Evolutionary conservation across 2,113 vertebrate species (phyloP), one percentile per base, ranked within the genome.

Genomic region (Carollia perspicillata): DNA sequence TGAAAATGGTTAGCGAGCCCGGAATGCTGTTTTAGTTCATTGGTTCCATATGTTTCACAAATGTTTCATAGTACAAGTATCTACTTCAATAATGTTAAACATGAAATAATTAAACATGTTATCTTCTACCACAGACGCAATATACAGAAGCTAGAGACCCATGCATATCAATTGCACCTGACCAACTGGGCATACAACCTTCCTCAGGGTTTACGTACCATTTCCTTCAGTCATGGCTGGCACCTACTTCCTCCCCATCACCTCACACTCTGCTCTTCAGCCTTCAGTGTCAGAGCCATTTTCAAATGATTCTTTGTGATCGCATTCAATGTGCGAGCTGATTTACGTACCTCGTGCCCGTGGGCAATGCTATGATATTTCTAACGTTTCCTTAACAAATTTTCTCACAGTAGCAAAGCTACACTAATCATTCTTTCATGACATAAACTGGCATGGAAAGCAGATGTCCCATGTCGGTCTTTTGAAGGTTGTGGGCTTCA

Each of bases 291-390:
- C 30, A 74, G 40, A 78, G 35, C 58, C 16, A 17, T 81, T 94
- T 92, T 75, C 80, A 72, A 94, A 79, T 63, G 44, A 84, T 51
- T 75, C 74, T 86, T 69, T 89, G 74, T 84, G 40, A 63, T 93
- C 2, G 4, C 23, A 79, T 42, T 93, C 42, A 63, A 58, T 81
- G 78, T 95, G 28, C 35, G 92, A 55, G n/a, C 47, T 89, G 49
- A 75, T 84, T 94, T 84, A 84, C 40, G 26, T 66, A 79, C 14
- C 30, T 7, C 40, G 14, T 8, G 30, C 89, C 33, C 88, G 3
- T 84, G 42, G 17, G 22, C 89, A 93, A 51, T 93, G 60, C 16
- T 35, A 33, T 84, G 58, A 69, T 40, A 81, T 83, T 96, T 95
- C 93, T 72, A 77, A 71, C 72, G 51, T 66, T 87, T 72, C 53